Percentiles rank a stretch among this genome's conserved stretches.
Conservation (phyloP, 2,797 vertebrate species). For the Salmo trutta region DNA sequence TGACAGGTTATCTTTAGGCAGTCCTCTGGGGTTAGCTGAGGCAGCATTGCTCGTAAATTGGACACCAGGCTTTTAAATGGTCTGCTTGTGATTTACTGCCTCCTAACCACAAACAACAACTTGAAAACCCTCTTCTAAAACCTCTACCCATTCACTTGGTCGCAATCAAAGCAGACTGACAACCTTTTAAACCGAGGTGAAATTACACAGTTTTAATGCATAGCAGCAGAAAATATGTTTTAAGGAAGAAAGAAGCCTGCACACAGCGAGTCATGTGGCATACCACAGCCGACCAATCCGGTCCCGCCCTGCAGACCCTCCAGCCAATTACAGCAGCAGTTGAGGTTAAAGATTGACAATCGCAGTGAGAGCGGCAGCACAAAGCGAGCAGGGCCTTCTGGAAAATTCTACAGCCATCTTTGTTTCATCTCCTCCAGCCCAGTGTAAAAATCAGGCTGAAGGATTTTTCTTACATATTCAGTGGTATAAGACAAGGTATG, state of each 20-base stretch:
- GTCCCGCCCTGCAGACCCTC: conserved; percentile 70
- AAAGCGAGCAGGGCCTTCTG: conserved; percentile 87
- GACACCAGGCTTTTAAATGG: too few relatives aligned
- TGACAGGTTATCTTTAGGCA: neutral
- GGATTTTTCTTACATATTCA: conserved; percentile 67
- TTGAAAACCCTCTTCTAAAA: conserved; percentile 24
- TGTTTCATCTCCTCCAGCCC: conserved; percentile 83
- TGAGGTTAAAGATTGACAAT: conserved; percentile 92
- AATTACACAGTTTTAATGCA: conserved; percentile 61
- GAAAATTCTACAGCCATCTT: conserved; percentile 95
- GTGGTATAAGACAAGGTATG: conserved; percentile 68
- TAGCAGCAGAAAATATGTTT: conserved; percentile 84
- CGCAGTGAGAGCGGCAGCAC: conserved; percentile 73
- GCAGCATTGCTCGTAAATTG: conserved; percentile 28
- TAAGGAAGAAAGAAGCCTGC: conserved; percentile 80
- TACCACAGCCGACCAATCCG: conserved; percentile 79
- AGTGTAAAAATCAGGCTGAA: conserved; percentile 79
- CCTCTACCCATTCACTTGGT: conserved; percentile 20
- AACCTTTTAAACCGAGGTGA: conserved; percentile 42
- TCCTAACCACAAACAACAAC: conserved; percentile 37
- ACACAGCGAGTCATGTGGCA: conserved; percentile 77
- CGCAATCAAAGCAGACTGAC: conserved; percentile 27
- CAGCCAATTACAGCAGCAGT: conserved; percentile 85
- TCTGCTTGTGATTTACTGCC: conserved; percentile 21
- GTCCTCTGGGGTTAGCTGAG: conserved; percentile 25